Evolutionary conservation across 2,113 vertebrate species (phyloP).

Genomic region (Leucoraja erinaceus): DNA sequence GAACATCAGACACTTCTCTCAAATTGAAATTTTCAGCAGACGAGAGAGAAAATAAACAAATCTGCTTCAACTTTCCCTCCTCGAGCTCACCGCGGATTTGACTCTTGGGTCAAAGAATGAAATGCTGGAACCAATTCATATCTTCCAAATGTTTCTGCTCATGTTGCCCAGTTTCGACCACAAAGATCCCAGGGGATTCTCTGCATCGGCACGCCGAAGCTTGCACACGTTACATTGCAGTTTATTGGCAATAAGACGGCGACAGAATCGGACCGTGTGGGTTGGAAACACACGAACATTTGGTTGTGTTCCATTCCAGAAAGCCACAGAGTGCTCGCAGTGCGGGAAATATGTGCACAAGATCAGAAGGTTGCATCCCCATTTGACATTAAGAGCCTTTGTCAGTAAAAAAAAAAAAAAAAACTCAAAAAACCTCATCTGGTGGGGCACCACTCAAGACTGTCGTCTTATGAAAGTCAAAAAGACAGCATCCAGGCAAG

Average conservation of each 20-base stretch:
- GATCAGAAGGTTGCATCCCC: background rate
- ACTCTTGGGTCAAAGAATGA: background rate
- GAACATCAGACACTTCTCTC: background rate
- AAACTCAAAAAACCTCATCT: background rate
- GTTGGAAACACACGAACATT: background rate
- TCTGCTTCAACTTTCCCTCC: background rate
- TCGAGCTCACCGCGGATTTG: background rate
- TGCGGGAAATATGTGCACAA: background rate
- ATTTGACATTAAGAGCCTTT: background rate
- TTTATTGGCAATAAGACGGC: background rate
- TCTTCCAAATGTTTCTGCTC: constrained; percentile 4
- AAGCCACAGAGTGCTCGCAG: background rate
- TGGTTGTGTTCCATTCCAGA: background rate
- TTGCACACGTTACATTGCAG: background rate
- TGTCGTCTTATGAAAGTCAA: background rate
- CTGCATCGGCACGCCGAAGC: background rate
- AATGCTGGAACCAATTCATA: background rate
- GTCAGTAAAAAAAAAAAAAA: background rate
- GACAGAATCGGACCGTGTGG: background rate
- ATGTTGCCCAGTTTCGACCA: background rate
- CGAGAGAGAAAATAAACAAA: background rate
- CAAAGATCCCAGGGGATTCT: background rate
- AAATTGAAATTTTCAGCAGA: background rate
- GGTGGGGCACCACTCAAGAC: background rate
- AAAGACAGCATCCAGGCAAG: background rate